Evolutionary conservation across 2,113 vertebrate genomes (phyloP).

Genomic region (Panthera tigris): DNA sequence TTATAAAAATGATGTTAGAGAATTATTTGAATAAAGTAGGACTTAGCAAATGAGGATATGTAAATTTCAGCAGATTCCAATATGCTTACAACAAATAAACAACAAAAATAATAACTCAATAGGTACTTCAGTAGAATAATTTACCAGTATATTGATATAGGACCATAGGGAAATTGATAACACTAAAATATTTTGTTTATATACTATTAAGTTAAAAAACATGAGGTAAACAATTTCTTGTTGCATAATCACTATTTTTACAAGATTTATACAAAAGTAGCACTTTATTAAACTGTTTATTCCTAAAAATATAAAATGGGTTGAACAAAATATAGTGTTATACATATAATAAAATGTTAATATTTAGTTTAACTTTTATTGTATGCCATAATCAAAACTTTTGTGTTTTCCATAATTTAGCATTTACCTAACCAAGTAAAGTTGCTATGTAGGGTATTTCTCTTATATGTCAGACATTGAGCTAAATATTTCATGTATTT

Average conservation of each 20-base stretch:
- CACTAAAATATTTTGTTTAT: background rate
- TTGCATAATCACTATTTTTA: background rate
- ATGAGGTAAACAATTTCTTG: background rate
- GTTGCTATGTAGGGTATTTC: background rate
- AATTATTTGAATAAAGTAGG: background rate
- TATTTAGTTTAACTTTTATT: background rate
- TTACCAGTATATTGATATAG: background rate
- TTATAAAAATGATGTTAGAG: background rate
- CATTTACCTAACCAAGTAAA: background rate
- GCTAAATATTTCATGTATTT: background rate
- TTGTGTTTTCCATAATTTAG: background rate
- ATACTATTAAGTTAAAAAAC: background rate
- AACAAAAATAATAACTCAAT: background rate
- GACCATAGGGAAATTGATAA: background rate
- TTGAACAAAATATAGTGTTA: background rate
- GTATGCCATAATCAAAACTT: background rate
- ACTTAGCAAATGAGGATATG: background rate
- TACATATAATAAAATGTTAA: background rate
- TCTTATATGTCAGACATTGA: background rate
- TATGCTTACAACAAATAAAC: background rate
- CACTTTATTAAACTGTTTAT: background rate
- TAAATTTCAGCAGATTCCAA: background rate
- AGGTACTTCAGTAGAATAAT: background rate
- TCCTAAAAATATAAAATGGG: background rate
- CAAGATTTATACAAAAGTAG: background rate